A percentile compares a stretch with the other conserved stretches of the same genome.
phyloP scores from a whole-genome alignment of 1,140 invertebrate genomes.

The Drosophila subpulchrella region DNA sequence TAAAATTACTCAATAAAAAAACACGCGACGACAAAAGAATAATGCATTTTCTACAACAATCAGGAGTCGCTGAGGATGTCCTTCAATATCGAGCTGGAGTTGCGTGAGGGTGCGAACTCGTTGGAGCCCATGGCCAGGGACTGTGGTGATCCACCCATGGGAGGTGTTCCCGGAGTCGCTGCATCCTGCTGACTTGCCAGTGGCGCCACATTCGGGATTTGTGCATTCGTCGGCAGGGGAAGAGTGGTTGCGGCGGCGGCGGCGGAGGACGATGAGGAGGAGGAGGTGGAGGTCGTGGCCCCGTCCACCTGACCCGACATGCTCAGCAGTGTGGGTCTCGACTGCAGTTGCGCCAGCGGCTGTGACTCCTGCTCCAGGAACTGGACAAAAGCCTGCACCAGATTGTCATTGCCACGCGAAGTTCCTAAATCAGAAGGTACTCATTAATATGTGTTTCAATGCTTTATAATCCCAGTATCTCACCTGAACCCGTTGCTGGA shows the following conservation, averaged over 20 bases:
- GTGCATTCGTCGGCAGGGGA: not conserved
- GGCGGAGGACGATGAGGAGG: not conserved
- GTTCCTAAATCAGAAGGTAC: not conserved
- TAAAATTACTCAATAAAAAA: slow-evolving; percentile 26
- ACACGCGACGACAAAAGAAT: not conserved
- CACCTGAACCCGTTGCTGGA: slow-evolving; percentile 26
- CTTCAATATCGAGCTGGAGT: slow-evolving; percentile 89
- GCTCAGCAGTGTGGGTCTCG: slow-evolving; percentile 85
- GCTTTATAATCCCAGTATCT: not conserved
- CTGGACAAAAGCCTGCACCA: slow-evolving; percentile 95
- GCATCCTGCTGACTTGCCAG: slow-evolving; percentile 1
- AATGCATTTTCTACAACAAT: slow-evolving; percentile 80
- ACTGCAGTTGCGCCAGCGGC: slow-evolving; percentile 87
- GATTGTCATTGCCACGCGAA: slow-evolving; percentile 76
- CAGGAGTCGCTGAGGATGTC: slow-evolving; percentile 89
- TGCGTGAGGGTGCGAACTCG: slow-evolving; percentile 88
- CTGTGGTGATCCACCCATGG: slow-evolving; percentile 25
- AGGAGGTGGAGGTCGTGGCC: not conserved
- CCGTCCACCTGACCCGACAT: slow-evolving; percentile 53
- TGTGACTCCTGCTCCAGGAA: slow-evolving; percentile 95
- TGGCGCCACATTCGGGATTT: no score
- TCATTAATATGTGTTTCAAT: not conserved
- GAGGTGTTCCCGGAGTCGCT: slow-evolving; percentile 5
- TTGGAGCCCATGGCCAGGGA: slow-evolving; percentile 87
- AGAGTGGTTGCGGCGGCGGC: not conserved